Evolutionary conservation across 1,140 invertebrate species (phyloP).

Genomic region (Zelostemma sp.): DNA sequence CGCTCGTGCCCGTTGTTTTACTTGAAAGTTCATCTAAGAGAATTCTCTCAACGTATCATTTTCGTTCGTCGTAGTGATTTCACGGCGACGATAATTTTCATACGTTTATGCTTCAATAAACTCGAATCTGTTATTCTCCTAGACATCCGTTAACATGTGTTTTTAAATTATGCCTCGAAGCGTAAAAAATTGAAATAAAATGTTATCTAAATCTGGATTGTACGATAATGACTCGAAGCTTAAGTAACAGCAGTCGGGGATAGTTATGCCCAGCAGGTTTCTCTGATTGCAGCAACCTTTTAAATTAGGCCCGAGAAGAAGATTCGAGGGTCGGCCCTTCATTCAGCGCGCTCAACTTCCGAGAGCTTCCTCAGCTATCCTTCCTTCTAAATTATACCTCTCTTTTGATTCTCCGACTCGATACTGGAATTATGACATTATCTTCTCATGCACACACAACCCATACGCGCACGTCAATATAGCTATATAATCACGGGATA

Average conservation of each 20-base stretch:
- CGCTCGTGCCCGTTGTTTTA: neutral
- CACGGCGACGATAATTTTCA: too few relatives aligned
- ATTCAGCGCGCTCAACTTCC: conserved; percentile 14
- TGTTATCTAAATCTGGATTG: neutral
- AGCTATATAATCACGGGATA: conserved; percentile 5
- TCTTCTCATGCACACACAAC: neutral
- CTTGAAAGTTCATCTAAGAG: neutral
- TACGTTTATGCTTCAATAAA: too few relatives aligned
- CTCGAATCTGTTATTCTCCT: neutral
- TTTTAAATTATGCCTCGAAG: neutral
- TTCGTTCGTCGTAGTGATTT: too few relatives aligned
- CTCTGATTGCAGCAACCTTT: conserved; percentile 10
- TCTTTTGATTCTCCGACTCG: conserved; percentile 15
- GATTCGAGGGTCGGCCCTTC: conserved; percentile 13
- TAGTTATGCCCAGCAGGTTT: conserved; percentile 8
- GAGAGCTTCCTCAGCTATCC: conserved; percentile 16
- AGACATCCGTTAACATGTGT: too few relatives aligned
- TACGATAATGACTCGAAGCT: conserved; percentile 2
- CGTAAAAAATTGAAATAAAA: neutral
- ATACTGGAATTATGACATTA: conserved; percentile 16
- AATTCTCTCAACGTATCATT: neutral
- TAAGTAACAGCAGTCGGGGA: neutral
- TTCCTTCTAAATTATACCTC: conserved; percentile 11
- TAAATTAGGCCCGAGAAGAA: conserved; percentile 7
- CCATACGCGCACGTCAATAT: neutral